Percentiles rank a stretch among this genome's conserved stretches.
Evolutionary conservation across 2,797 vertebrate genomes (phyloP).

Genomic region (Urosaurus nigricauda): DNA sequence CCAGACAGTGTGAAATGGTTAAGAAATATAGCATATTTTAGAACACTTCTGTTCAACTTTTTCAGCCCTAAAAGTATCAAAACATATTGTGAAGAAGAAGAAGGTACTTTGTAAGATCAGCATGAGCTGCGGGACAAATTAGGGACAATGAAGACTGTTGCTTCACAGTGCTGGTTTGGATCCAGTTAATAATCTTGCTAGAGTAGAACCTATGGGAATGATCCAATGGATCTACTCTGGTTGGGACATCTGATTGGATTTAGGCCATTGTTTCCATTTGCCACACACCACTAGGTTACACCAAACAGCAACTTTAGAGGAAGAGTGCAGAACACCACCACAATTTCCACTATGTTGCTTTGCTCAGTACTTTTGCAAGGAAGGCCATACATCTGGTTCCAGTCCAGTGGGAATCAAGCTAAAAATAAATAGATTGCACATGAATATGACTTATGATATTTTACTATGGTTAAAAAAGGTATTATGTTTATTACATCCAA

Average conservation of each 20-base stretch:
- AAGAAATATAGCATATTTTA: background rate
- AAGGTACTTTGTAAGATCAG: background rate
- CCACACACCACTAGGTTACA: background rate
- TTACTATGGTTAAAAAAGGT: conserved; percentile 9
- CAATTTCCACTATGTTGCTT: conserved; percentile 7
- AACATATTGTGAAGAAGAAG: background rate
- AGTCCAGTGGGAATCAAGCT: conserved; percentile 21
- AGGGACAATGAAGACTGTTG: background rate
- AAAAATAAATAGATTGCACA: conserved; percentile 41
- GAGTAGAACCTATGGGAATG: no score
- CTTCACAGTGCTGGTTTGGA: background rate
- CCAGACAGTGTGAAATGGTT: background rate
- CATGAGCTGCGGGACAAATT: background rate
- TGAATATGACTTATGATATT: conserved; percentile 6
- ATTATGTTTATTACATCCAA: conserved; percentile 47
- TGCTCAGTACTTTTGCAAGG: conserved; percentile 13
- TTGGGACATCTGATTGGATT: no score
- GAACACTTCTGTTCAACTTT: background rate
- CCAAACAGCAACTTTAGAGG: conserved; percentile 33
- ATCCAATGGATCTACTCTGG: no score
- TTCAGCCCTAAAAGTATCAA: background rate
- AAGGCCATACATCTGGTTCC: conserved; percentile 26
- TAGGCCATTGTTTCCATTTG: background rate
- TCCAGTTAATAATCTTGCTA: no score
- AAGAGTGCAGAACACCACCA: conserved; percentile 21